These are phyloP conservation scores for Vanessa tameamea DNA, from an alignment of 1,140 invertebrate genomes.

Conservation along the genomic window DNA sequence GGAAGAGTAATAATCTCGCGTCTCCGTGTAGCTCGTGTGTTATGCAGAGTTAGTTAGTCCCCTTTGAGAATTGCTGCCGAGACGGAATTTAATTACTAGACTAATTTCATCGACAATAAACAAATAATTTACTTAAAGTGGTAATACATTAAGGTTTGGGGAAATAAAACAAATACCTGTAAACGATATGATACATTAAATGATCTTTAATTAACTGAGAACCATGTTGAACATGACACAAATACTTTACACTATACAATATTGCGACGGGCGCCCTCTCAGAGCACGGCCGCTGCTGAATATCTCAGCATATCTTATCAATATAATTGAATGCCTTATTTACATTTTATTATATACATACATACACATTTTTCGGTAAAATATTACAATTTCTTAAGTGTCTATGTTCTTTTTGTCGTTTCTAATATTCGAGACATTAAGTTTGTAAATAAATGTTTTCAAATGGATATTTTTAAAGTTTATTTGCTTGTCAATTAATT, in stretches of 20 bases:
- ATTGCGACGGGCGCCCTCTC: constrained; percentile 1
- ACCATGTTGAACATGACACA: constrained; percentile 42
- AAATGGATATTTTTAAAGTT: no score
- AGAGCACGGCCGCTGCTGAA: constrained; percentile 1
- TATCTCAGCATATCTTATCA: constrained; percentile 6
- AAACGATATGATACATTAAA: constrained; percentile 34
- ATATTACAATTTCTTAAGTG: constrained; percentile 6
- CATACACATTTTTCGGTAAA: not conserved
- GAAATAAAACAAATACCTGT: constrained; percentile 31
- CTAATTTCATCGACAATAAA: no score
- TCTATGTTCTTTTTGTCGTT: not conserved
- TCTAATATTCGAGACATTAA: not conserved
- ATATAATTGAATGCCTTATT: constrained; percentile 10
- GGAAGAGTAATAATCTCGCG: no score
- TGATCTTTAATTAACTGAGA: constrained; percentile 38
- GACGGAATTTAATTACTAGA: no score
- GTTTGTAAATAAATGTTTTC: no score
- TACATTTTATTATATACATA: constrained; percentile 20
- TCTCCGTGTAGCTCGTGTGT: no score
- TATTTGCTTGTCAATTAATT: not conserved
- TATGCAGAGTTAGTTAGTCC: no score
- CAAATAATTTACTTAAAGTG: no score
- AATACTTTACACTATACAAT: constrained; percentile 31
- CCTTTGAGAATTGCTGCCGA: no score
- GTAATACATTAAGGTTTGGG: not conserved